Evolutionary conservation across 1,140 invertebrate genomes (phyloP), one percentile per base, ranked within the genome.

Genomic region (Hypothenemus hampei): DNA sequence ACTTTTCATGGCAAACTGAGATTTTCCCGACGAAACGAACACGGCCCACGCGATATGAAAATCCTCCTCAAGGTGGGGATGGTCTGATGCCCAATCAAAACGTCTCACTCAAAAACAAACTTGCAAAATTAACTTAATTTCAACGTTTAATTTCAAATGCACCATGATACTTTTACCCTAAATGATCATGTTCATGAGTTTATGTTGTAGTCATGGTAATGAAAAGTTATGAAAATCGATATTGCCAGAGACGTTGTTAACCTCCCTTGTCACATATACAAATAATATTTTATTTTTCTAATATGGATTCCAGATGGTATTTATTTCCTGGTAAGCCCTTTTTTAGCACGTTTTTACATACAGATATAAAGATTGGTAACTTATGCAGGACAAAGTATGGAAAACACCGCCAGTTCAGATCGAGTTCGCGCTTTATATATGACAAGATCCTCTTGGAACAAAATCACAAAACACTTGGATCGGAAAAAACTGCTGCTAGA

Each of bases 301-400:
- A n/a, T 1, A 66, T 66, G 63, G 65, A 65, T 45, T 62, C 65
- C 6, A 57, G 49, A 50, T 65, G 59, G 61, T 62, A 59, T 29
- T 44, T 64, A 16, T 52, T 57, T 46, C 56, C 59, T 10, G 63
- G 63, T 41, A 15, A 47, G 52, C 13, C 19, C 2, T 7, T 21
- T 35, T 39, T 11, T 21, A 35, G 4, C 4, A 46, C 11, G 8
- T n/a, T n/a, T n/a, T n/a, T n/a, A 29, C 16, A 19, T 26, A 36
- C 8, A 3, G n/a, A 39, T 47, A 7, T 19, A 16, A 2, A 19
- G 1, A 3, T 36, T 1, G 4, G 16, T 21, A 23, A 26, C 16
- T 41, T 37, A n/a, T 53, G 15, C 21, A 55, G 63, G 62, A 4
- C 62, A 65, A 47, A 65, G 46, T 4, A 20, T 61, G 5, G 49